Evolutionary conservation across 2,113 vertebrate genomes (phyloP).

Genomic region (Setophaga kirtlandii): DNA sequence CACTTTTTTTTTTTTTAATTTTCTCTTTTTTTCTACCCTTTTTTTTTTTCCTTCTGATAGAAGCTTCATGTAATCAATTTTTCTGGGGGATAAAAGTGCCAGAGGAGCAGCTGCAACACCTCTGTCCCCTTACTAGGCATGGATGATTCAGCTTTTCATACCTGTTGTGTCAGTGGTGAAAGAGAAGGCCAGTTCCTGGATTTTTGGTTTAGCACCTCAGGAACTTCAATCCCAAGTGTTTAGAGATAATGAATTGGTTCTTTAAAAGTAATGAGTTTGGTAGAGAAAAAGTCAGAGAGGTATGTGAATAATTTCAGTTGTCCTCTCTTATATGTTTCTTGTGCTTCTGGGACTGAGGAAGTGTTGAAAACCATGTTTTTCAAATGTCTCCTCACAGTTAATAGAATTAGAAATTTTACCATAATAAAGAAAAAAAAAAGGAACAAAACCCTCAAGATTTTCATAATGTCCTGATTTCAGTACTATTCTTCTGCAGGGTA

Average conservation of each 20-base stretch:
- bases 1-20: too few species aligned
- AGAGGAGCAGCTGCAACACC: background rate
- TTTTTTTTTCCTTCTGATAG: background rate
- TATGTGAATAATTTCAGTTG: background rate
- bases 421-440: background rate
- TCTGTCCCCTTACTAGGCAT: background rate
- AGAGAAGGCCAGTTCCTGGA: background rate
- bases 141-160: background rate
- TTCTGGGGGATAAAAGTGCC: background rate
- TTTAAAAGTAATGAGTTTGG: background rate
- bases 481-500: background rate
- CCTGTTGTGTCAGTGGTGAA: background rate
- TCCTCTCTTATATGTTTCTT: background rate
- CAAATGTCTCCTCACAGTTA: background rate
- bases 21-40: accelerated
- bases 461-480: background rate
- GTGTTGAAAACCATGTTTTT: background rate
- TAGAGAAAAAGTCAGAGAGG: background rate
- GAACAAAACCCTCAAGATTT: background rate
- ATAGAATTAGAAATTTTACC: background rate
- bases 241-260: background rate
- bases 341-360: background rate
- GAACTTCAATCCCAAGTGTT: background rate
- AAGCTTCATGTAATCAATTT: background rate
- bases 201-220: background rate